Evolutionary conservation across 2,888 invertebrate species (phyloP).

Genomic region (Drosophila fulvimacula): DNA sequence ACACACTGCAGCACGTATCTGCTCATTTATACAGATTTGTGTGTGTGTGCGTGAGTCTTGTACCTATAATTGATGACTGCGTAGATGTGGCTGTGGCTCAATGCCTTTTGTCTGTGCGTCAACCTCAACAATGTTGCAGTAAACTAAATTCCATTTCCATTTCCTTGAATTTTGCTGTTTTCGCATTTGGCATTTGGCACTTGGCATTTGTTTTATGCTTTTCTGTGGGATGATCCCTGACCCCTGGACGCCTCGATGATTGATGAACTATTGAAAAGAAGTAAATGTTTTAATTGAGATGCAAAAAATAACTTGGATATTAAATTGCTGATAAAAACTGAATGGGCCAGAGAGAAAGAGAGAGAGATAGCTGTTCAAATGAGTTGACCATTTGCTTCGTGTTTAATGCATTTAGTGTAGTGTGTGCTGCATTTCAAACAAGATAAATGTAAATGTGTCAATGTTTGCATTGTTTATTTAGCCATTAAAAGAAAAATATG

Average conservation of each 20-base stretch:
- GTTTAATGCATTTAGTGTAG: constrained; percentile 23
- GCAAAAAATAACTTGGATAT: constrained; percentile 34
- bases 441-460: constrained; percentile 35
- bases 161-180: constrained; percentile 37
- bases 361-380: constrained; percentile 10
- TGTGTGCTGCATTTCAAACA: constrained; percentile 24
- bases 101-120: constrained; percentile 42
- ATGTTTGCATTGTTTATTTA: constrained; percentile 14
- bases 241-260: constrained; percentile 38
- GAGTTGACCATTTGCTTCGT: constrained; percentile 24
- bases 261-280: constrained; percentile 55
- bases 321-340: constrained; percentile 14
- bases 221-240: background rate
- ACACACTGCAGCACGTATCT: background rate
- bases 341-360: background rate
- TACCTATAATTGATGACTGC: constrained; percentile 53
- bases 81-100: constrained; percentile 16
- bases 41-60: background rate
- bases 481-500: constrained; percentile 21
- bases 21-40: constrained; percentile 1
- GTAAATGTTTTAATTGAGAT: constrained; percentile 45
- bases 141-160: constrained; percentile 34
- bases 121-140: constrained; percentile 52
- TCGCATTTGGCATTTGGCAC: constrained; percentile 28
- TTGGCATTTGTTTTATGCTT: constrained; percentile 23